phyloP scores from a whole-genome alignment of 2,113 vertebrate species.

The Paralichthys olivaceus region DNA sequence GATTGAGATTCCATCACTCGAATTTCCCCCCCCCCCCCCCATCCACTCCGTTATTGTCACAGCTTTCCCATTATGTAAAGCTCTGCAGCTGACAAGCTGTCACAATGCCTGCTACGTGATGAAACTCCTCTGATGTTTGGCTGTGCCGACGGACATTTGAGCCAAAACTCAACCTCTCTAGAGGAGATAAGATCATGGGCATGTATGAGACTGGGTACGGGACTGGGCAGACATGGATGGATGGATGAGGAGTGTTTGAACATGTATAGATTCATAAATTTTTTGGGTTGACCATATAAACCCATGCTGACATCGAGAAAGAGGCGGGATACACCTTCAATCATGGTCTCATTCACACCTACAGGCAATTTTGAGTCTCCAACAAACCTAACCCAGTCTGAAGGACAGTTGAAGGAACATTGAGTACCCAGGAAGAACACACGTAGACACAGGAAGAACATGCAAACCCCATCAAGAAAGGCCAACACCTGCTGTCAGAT shows the following conservation, averaged over 20 bases:
- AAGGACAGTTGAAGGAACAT: no score
- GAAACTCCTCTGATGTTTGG: constrained; percentile 41
- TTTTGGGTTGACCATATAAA: no score
- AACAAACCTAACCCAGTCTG: no score
- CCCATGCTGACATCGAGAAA: no score
- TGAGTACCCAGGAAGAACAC: no score
- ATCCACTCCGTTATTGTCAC: constrained; percentile 23
- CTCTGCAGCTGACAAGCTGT: constrained; percentile 53
- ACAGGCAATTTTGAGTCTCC: no score
- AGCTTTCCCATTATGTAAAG: constrained; percentile 18
- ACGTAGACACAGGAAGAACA: no score
- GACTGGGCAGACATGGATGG: not conserved
- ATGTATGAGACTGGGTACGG: not conserved
- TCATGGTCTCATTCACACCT: no score
- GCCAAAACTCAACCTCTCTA: constrained; percentile 21
- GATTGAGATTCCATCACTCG: no score
- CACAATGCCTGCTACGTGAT: constrained; percentile 52
- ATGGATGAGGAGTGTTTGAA: not conserved
- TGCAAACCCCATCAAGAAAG: no score
- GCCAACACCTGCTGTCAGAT: no score
- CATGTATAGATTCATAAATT: not conserved
- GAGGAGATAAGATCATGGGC: constrained; percentile 18
- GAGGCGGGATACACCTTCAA: no score
- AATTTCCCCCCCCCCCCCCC: not conserved
- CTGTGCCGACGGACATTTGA: constrained; percentile 44